Evolutionary conservation across 2,113 vertebrate species (phyloP).

Genomic region (Ophiodon elongatus): DNA sequence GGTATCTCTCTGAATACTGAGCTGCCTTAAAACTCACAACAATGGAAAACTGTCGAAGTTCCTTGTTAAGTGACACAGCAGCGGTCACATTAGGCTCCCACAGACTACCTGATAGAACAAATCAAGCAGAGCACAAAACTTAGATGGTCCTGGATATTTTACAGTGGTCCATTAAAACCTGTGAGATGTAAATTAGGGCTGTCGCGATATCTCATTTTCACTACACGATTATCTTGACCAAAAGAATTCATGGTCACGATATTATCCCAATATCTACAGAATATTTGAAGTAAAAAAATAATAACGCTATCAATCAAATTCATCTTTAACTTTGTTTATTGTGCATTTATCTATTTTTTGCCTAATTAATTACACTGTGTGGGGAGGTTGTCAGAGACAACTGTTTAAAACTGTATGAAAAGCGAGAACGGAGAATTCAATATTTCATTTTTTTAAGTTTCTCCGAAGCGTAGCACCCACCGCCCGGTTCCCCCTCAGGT

Average conservation of each 20-base stretch:
- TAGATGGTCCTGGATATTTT: background rate
- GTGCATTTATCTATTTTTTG: background rate
- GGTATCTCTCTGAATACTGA: slow-evolving; percentile 74
- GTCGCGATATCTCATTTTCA: background rate
- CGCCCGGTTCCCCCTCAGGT: too few species aligned
- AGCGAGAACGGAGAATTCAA: too few species aligned
- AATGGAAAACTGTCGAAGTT: slow-evolving; percentile 28
- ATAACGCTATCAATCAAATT: too few species aligned
- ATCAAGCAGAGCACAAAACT: background rate
- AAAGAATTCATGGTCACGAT: background rate
- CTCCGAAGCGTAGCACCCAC: too few species aligned
- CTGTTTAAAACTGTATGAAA: too few species aligned
- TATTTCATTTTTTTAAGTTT: too few species aligned
- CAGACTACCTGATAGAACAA: slow-evolving; percentile 72
- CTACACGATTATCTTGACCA: background rate
- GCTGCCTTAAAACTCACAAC: slow-evolving; percentile 69
- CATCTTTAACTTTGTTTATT: too few species aligned
- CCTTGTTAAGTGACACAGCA: slow-evolving; percentile 1
- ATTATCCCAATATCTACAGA: background rate
- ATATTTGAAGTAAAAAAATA: too few species aligned
- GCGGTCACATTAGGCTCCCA: slow-evolving; percentile 71
- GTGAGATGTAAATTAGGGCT: background rate
- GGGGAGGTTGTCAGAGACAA: too few species aligned
- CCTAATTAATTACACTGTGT: too few species aligned
- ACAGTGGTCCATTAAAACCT: background rate